Base-by-base conservation (phyloP, 2,797 vertebrate species). In the Amblyraja radiata region DNA sequence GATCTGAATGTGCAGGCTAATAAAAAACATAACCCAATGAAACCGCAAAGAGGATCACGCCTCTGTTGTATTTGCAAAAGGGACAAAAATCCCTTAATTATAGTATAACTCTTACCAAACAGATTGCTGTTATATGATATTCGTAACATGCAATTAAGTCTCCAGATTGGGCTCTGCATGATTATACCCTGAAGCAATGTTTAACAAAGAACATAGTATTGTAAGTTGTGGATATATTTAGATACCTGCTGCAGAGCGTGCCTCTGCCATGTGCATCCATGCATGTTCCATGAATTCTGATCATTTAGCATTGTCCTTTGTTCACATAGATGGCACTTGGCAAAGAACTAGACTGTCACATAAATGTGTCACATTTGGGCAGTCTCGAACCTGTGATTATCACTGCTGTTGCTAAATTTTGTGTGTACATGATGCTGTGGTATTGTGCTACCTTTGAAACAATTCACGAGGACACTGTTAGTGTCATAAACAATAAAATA, bases 161-260 rank as follows among this genome's bases (percentile, higher is more conserved):
- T 88, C 63, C 32, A 36, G 84, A 88, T 86, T n/a, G 83, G 28
- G 83, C 61, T 86, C 61, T 58, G 58, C n/a, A 58, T n/a, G 54
- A 86, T 88, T 88, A 68, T 88, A 88, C 61, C 61, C 84, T 36
- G 61, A 68, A 32, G 84, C n/a, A 36, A 61, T 86, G 63, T 88
- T 88, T 88, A 68, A 88, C 84, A 88, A 88, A 68, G 84, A 65
- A 68, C 61, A 1, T 88, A 68, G n/a, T 68, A 88, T 88, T 88
- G n/a, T 36, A 65, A 88, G 61, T 65, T 6, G 32, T 16, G 65
- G 84, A 65, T 68, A 65, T 36, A 68, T 68, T 88, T 88, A 88
- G 84, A 88, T 65, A 23, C n/a, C 32, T 13, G 16, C 61, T 36
- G 7, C 63, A 68, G 84, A 21, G n/a, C n/a, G 4, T 54, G 46